A percentile compares a stretch with the other conserved stretches of the same genome.
Conservation (phyloP, 2,888 invertebrate genomes). For the Hermaeophaga mercurialis region DNA sequence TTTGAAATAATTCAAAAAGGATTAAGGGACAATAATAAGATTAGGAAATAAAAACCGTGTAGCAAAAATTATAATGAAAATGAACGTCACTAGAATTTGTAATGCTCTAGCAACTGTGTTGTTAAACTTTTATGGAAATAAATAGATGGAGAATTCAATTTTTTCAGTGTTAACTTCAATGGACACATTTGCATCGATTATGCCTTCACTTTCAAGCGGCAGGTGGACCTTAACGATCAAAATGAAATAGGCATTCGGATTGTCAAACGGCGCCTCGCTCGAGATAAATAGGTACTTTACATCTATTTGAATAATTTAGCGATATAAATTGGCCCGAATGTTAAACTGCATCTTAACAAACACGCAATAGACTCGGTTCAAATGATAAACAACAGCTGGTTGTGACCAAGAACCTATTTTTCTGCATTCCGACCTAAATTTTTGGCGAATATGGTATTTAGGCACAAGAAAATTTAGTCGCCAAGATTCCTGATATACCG, state of each 20-base stretch:
- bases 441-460: too few relatives aligned
- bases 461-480: too few relatives aligned
- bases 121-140: too few relatives aligned
- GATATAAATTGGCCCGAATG: slow-evolving; percentile 13
- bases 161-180: neutral
- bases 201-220: slow-evolving; percentile 9
- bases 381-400: slow-evolving; percentile 23
- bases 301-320: slow-evolving; percentile 15
- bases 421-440: slow-evolving; percentile 19
- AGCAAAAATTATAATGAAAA: too few relatives aligned
- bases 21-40: too few relatives aligned
- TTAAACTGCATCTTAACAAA: neutral
- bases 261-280: slow-evolving; percentile 14
- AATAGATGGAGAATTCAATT: too few relatives aligned
- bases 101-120: too few relatives aligned
- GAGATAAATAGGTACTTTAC: slow-evolving; percentile 14
- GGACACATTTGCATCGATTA: slow-evolving; percentile 5
- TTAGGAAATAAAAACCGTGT: too few relatives aligned
- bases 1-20: too few relatives aligned
- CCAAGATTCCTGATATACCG: too few relatives aligned
- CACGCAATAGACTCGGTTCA: neutral
- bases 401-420: slow-evolving; percentile 15
- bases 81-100: too few relatives aligned
- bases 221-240: slow-evolving; percentile 9
- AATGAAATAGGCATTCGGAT: slow-evolving; percentile 8